phyloP scores from a whole-genome alignment of 2,113 vertebrate species.

The Piprites chloris region DNA sequence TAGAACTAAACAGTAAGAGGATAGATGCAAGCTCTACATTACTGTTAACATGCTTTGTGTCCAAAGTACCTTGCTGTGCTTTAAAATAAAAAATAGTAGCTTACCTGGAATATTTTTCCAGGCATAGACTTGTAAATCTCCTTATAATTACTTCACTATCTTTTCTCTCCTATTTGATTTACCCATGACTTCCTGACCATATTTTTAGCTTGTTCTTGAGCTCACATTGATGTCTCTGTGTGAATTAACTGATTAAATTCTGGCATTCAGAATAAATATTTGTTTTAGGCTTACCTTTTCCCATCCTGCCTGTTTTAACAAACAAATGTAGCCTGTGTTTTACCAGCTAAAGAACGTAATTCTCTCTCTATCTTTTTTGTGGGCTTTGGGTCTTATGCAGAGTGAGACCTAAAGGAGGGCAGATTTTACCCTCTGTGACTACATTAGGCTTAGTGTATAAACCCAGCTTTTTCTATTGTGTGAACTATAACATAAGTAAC shows the following conservation, averaged over 20 bases:
- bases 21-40: background rate
- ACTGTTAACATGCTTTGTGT: background rate
- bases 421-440: background rate
- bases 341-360: background rate
- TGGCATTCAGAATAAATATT: background rate
- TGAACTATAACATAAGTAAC: background rate
- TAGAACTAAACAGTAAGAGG: background rate
- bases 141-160: background rate
- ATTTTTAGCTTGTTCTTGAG: background rate
- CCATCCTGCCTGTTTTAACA: background rate
- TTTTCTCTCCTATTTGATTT: background rate
- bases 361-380: background rate
- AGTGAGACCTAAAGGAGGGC: background rate
- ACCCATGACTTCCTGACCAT: background rate
- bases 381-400: background rate
- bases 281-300: background rate
- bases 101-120: background rate
- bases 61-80: background rate
- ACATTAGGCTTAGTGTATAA: background rate
- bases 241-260: constrained; percentile 8
- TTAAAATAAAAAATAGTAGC: background rate
- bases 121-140: background rate
- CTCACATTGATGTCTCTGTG: background rate
- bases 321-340: background rate
- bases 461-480: background rate